These are phyloP conservation scores for Ormyrus thymus DNA, from an alignment of 2,888 invertebrate species.

Conservation along the genomic window DNA sequence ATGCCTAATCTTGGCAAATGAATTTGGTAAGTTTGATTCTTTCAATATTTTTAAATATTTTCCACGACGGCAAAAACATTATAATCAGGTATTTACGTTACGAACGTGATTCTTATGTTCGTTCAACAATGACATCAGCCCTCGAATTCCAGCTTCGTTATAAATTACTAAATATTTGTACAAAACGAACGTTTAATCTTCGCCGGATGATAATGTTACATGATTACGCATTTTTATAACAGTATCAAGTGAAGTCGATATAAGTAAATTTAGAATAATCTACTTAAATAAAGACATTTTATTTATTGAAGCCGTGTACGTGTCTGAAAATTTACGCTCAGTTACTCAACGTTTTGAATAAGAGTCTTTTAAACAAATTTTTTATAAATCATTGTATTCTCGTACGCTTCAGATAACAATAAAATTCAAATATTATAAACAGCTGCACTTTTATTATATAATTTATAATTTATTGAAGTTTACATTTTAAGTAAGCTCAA, in stretches of 20 bases:
- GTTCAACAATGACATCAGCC: neutral
- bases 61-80: conserved; percentile 19
- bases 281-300: conserved; percentile 7
- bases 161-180: conserved; percentile 34
- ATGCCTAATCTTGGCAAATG: conserved; percentile 35
- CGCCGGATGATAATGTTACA: neutral
- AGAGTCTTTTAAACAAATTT: neutral
- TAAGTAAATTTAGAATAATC: neutral
- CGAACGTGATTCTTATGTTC: conserved; percentile 46
- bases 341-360: conserved; percentile 4
- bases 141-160: conserved; percentile 29
- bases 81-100: conserved; percentile 38
- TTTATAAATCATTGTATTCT: too few relatives aligned
- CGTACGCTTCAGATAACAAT: too few relatives aligned
- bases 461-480: neutral
- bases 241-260: conserved; percentile 10
- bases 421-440: too few relatives aligned
- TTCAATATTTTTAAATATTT: conserved; percentile 54
- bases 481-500: too few relatives aligned
- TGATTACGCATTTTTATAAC: neutral
- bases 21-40: conserved; percentile 13
- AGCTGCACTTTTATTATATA: neutral
- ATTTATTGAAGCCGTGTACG: conserved; percentile 10
- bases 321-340: neutral
- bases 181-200: neutral